phyloP scores from a whole-genome alignment of 2,888 invertebrate species.

The Folsomia candida region DNA sequence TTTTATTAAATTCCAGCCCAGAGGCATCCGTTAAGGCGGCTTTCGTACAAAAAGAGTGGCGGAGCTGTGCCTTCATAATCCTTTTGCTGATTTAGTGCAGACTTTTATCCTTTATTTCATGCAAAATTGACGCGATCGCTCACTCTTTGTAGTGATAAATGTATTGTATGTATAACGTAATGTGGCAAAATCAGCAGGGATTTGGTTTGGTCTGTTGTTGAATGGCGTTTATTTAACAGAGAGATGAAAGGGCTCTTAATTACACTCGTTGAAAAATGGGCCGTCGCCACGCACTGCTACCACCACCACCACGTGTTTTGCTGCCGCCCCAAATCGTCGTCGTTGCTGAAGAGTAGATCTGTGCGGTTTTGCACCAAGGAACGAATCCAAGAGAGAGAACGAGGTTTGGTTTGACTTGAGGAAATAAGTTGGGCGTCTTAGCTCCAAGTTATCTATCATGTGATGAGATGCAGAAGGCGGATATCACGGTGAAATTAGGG shows the following conservation, averaged over 20 bases:
- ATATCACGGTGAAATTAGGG: background rate
- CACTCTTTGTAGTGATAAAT: background rate
- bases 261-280: background rate
- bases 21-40: background rate
- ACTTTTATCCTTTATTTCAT: background rate
- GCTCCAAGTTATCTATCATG: background rate
- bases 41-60: too few species aligned
- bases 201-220: background rate
- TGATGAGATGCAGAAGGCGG: background rate
- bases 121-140: background rate
- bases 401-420: background rate
- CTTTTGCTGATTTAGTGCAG: background rate
- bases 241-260: conserved; percentile 3
- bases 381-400: background rate
- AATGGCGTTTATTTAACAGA: background rate
- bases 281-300: background rate
- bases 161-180: background rate
- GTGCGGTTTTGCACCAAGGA: background rate
- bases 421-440: background rate
- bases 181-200: background rate
- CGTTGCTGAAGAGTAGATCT: too few species aligned
- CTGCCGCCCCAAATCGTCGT: too few species aligned
- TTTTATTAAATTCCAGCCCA: background rate
- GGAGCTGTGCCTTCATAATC: too few species aligned
- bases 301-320: background rate